Evolutionary conservation across 2,888 invertebrate species (phyloP), one percentile per base, ranked within the genome.

Genomic region (Watsonalla binaria): DNA sequence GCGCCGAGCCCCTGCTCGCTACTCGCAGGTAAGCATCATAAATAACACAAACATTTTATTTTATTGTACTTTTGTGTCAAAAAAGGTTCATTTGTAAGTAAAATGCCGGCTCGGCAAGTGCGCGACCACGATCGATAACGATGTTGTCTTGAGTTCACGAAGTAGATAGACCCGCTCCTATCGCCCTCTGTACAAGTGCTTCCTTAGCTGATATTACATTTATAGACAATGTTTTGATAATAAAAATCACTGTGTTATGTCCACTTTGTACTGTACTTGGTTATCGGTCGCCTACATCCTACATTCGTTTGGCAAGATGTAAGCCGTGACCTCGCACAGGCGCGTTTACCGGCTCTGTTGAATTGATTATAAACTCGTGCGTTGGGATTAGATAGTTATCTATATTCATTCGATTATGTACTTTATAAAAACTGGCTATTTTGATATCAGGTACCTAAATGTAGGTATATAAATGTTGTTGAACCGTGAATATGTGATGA

Each of bases 51-150:
- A 47, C 57, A 55, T 53, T 53, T 50, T 33, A 51, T 61, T 60
- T 51, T 54, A 56, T 57, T 55, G 55, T 62, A 58, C 63, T 73
- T 83, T 82, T 83, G 70, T 82, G 80, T 82, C 71, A 82, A 59
- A 66, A 78, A 76, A 71, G 49, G 42, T 49, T 60, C 66, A 55
- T 75, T 65, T 59, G 79, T 75, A 56, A 78, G 66, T 61, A 68
- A 42, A 37, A 66, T 62, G 71, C 80, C 80, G 82, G 76, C 68
- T 68, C 70, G 68, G 69, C 72, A 72, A 80, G 76, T 75, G 81
- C 81, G 78, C 79, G 77, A 63, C 74, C 61, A 60, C 89, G 90
- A 90, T 90, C 90, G 86, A 90, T 90, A 89, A 84, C 80, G 83
- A 87, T 84, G 85, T 86, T 86, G 84, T 85, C 84, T 76, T 79